Base-by-base conservation (phyloP, 2,888 invertebrate genomes). In the Acanthosoma haemorrhoidale region DNA sequence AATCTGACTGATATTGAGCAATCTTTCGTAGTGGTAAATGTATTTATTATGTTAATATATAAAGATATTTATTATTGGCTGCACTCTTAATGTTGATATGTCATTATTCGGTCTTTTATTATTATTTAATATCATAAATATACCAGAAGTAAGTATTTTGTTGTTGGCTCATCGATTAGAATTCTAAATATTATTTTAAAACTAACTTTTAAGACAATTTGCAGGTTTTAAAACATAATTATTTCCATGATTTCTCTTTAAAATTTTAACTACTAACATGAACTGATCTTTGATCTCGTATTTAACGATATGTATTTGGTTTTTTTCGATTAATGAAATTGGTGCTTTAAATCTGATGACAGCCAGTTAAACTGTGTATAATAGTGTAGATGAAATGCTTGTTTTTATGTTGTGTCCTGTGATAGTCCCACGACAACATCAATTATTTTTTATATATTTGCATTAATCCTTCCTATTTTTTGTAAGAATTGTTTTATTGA, bases 381-480 rank as follows among this genome's bases (percentile, higher is more conserved):
- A 67, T 57, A 57, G 34, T 39, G 21, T 67, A 67, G 34, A 57
- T 57, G 39, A 57, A 41, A 51, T 25, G 25, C 32, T 60, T 51
- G 51, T 51, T 60, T 60, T 60, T 67, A 67, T 32, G 36, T 67
- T 67, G 31, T 67, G 43, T 57, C 67, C 67, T 67, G 67, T 67
- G 67, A 67, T 67, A 67, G 51, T 51, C 67, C 67, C 67, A 67
- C 67, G 34, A 67, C 16, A 67, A 43, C 67, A 67, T 67, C 67
- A 67, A 57, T 43, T 67, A 67, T 67, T 67, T 67, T 67, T 67
- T 67, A 57, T 67, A 67, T 57, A 43, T 34, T 57, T n/a, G 13
- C 41, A 21, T 57, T 67, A 67, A 57, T 67, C 67, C 67, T 67
- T 57, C 67, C 67, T 67, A 34, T 67, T 29, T 64, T 64, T 64